These are phyloP conservation scores for Agriopis aurantiaria DNA, from an alignment of 2,888 invertebrate genomes.

Conservation along the genomic window DNA sequence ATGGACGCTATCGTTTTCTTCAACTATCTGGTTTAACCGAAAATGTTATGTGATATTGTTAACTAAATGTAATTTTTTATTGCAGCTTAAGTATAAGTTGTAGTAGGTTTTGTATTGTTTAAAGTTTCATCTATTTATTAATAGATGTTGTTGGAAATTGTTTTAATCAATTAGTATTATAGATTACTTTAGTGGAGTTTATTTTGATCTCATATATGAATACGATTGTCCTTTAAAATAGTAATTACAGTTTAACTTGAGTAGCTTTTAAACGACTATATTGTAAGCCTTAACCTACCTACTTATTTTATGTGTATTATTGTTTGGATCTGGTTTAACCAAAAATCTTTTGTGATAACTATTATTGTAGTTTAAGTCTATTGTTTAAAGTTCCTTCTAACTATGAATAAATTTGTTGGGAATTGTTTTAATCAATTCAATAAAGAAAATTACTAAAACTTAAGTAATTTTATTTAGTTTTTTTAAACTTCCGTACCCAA, in stretches of 20 bases:
- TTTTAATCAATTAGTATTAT: conserved; percentile 49
- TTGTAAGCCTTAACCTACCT: background rate
- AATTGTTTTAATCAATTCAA: conserved; percentile 57
- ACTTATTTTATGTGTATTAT: too few species aligned
- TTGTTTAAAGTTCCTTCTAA: conserved; percentile 52
- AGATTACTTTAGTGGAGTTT: conserved; percentile 1
- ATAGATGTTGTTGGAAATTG: conserved; percentile 53
- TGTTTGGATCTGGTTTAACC: conserved; percentile 33
- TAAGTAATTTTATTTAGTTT: background rate
- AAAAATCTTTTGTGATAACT: conserved; percentile 59
- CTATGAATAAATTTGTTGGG: conserved; percentile 53
- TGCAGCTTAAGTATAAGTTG: conserved; percentile 32
- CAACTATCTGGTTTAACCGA: conserved; percentile 45
- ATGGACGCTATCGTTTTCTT: too few species aligned
- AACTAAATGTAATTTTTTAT: conserved; percentile 49
- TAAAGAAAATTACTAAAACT: conserved; percentile 46
- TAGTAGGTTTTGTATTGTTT: conserved; percentile 32
- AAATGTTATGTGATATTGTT: conserved; percentile 61
- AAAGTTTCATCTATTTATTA: conserved; percentile 52
- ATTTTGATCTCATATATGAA: conserved; percentile 6
- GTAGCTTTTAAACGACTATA: background rate
- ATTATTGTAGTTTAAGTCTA: conserved; percentile 43
- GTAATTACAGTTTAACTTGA: too few species aligned
- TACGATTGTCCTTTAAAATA: background rate
- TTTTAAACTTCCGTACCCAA: too few species aligned